These are phyloP conservation scores for Ovis canadensis DNA, from an alignment of 2,113 vertebrate species.

Conservation along the genomic window DNA sequence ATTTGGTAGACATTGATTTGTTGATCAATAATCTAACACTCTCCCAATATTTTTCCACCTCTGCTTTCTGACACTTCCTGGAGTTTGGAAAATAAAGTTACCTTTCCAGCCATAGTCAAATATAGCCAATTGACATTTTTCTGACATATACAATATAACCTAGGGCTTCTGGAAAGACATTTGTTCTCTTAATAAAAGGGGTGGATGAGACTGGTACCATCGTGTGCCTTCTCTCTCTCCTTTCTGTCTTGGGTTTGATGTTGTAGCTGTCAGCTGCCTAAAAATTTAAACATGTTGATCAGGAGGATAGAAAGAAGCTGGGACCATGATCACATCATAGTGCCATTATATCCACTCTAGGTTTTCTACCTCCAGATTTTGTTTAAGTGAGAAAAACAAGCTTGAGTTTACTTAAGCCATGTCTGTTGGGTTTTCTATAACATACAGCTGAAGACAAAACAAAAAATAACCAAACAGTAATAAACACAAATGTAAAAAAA, in stretches of 20 bases:
- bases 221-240: not conserved
- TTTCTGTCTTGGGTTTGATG: not conserved
- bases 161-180: not conserved
- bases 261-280: not conserved
- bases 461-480: not conserved
- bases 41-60: not conserved
- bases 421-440: not conserved
- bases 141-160: not conserved
- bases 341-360: not conserved
- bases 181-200: not conserved
- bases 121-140: not conserved
- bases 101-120: not conserved
- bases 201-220: not conserved
- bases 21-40: not conserved
- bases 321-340: not conserved
- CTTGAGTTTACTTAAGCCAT: not conserved
- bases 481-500: not conserved
- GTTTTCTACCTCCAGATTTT: not conserved
- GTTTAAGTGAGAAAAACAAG: not conserved
- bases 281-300: not conserved
- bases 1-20: not conserved
- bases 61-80: not conserved
- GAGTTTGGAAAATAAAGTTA: constrained; percentile 13
- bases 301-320: not conserved
- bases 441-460: not conserved